Evolutionary conservation across 2,888 invertebrate genomes (phyloP), one percentile per base, ranked within the genome.

Genomic region (Lepeophtheirus nordmannii): DNA sequence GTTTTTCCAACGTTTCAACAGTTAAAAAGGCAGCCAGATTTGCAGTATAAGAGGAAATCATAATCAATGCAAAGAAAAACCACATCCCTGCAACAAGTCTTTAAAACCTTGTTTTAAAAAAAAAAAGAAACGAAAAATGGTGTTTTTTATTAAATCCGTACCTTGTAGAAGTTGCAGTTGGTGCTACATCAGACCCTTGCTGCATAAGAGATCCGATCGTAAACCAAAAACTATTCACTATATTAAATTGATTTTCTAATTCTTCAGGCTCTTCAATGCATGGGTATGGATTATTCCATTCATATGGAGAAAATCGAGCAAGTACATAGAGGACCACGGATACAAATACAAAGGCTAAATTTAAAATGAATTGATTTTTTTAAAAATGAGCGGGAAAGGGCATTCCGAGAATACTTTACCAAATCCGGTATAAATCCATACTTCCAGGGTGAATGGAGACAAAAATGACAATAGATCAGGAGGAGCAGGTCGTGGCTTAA

Each of bases 391-490:
- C 7, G 10, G 1, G 11, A 59, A 12, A 22, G 10, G 37, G 14
- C 37, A 59, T 22, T 59, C 1, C 5, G 23, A 3, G 1, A 17
- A 20, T 58, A 1, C 8, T n/a, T 20, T 62, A 62, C 62, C 40
- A 38, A 41, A 40, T 11, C 39, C 39, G 12, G 41, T 80, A 77
- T 84, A 88, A 23, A 87, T 76, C 91, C 91, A 92, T 1, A 90
- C 89, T 70, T 85, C 85, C 17, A 80, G 79, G 0, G 89, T 87
- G 75, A 96, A 87, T 0, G 94, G 93, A 14, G 87, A 87, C 74
- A 92, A 82, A 74, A 96, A 96, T 1, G 92, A 91, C 74, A 92
- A 93, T 10, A 93, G 78, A 73, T 87, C 84, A 0, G 93, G 91
- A 0, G 89, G 84, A 70, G 87, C 83, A 71, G 87, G 87, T 67